Evolutionary conservation across 2,113 vertebrate species (phyloP), one percentile per base, ranked within the genome.

Genomic region (Sorex araneus): DNA sequence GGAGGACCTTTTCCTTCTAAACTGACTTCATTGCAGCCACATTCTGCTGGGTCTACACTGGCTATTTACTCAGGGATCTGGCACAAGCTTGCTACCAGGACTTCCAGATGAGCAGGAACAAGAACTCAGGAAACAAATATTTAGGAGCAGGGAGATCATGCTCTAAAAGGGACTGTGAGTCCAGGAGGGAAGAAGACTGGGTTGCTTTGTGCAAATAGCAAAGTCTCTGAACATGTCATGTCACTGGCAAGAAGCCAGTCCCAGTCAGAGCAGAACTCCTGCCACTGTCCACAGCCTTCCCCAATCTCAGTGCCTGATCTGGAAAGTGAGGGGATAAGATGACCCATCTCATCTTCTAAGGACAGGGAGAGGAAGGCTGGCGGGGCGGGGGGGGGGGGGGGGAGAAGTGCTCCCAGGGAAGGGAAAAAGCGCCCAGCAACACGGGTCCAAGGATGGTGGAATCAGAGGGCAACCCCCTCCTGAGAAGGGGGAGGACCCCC

Each of bases 1-100:
- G 47, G 47, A 1, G 47, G 47, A 50, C 13, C 47, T 50, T 3
- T 8, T 30, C 43, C 57, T 74, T 82, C 77, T 71, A 1, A 36
- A 4, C 43, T 21, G 11, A 63, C 10, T 75, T 54, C 81, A 30
- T 23, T 32, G 43, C 45, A 54, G 3, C 21, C 21, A 21, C 0
- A 0, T 19, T 34, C 7, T 6, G 0, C 3, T 7, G 34, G 10
- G 15, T 11, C 66, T 34, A 12, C 34, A 54, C 19, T 7, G 16
- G 30, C 30, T 10, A 3, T 19, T 54, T 66, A 70, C 11, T n/a
- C 7, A 50, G 10, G 47, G 47, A 50, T 50, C 47, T 50, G 47
- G 47, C 47, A 50, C 47, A 5, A 50, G 2, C 47, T 50, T 50
- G 10, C 47, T 50, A 2, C 47, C 47, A 50, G 47, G 19, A 63